A percentile compares a stretch with the other conserved stretches of the same genome.
phyloP scores from a whole-genome alignment of 2,888 invertebrate genomes.

The Caenorhabditis sp. region DNA sequence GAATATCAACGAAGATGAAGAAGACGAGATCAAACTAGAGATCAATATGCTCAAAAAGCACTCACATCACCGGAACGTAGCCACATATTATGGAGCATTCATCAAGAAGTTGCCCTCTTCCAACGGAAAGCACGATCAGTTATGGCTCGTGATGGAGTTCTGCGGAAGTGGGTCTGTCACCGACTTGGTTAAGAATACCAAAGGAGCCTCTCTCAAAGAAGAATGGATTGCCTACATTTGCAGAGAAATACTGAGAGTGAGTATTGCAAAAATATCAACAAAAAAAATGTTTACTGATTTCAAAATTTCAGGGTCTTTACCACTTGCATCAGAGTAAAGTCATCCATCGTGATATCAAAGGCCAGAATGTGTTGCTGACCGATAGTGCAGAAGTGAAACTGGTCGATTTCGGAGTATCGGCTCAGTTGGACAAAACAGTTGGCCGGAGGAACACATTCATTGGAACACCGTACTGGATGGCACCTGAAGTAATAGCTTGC shows the following conservation, averaged over 20 bases:
- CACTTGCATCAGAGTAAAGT: conserved; percentile 99
- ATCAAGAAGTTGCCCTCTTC: conserved; percentile 92
- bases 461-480: conserved; percentile 90
- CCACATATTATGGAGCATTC: conserved; percentile 99
- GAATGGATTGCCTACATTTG: conserved; percentile 99
- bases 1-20: conserved; percentile 99
- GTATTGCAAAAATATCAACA: background rate
- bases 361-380: conserved; percentile 98
- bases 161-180: conserved; percentile 99
- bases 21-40: conserved; percentile 99
- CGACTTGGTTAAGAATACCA: conserved; percentile 98
- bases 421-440: conserved; percentile 98
- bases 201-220: conserved; percentile 97
- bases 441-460: conserved; percentile 99
- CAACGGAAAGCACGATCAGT: conserved; percentile 97
- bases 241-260: conserved; percentile 87
- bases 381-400: conserved; percentile 99
- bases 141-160: conserved; percentile 99
- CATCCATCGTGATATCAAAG: conserved; percentile 96
- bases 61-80: conserved; percentile 99
- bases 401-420: conserved; percentile 99
- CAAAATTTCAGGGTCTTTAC: conserved; percentile 90
- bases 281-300: background rate
- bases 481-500: conserved; percentile 99
- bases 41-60: conserved; percentile 99